Conservation (phyloP, 2,797 vertebrate species). For the Acanthornis magna region DNA sequence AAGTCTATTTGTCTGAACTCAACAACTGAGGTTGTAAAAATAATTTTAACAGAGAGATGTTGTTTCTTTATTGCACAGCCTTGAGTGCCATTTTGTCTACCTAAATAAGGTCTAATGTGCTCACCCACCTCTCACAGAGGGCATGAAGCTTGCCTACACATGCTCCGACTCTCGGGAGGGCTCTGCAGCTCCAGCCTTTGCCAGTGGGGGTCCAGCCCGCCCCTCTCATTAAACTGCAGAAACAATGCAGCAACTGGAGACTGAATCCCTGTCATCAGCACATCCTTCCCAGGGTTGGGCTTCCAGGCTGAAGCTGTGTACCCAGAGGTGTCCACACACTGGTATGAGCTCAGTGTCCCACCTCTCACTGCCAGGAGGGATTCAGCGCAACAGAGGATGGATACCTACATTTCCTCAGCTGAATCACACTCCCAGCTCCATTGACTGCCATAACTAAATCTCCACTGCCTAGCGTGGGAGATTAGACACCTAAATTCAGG, state of each 20-base stretch:
- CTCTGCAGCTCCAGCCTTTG: not conserved
- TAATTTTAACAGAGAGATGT: not conserved
- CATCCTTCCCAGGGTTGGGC: not conserved
- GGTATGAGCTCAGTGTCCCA: not conserved
- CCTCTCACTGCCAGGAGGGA: not conserved
- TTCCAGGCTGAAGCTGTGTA: not conserved
- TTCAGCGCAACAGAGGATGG: not conserved
- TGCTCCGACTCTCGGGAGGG: fast-evolving
- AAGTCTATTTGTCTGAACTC: not conserved
- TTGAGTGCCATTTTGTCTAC: not conserved
- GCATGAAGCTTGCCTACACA: not conserved
- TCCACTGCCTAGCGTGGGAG: not conserved
- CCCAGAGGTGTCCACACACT: fast-evolving
- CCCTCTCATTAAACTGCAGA: not conserved
- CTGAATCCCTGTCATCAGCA: not conserved
- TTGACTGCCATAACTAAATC: not conserved
- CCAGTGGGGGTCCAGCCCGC: not conserved
- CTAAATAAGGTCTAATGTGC: not conserved
- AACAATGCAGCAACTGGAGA: not conserved
- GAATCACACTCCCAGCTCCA: not conserved
- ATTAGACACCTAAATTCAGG: not conserved
- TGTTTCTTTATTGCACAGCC: not conserved
- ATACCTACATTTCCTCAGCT: not conserved
- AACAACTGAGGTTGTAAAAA: not conserved
- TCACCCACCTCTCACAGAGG: not conserved